Evolutionary conservation across 2,797 vertebrate genomes (phyloP), one percentile per base, ranked within the genome.

Genomic region (Premnoplex brunnescens): DNA sequence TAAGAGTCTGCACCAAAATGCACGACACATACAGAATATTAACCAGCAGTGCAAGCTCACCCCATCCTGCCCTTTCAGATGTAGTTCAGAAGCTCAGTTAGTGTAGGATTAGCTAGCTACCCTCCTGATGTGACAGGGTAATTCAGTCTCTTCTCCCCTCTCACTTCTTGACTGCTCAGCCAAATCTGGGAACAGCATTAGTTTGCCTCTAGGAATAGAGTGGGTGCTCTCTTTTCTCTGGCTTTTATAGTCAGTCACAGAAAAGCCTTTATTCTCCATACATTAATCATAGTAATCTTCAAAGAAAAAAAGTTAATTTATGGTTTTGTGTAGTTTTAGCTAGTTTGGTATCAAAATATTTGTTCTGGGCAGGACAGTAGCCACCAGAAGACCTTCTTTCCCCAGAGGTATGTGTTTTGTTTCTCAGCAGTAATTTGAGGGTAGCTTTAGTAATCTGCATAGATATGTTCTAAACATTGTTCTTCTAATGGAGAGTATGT

Each of bases 41-140:
- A 94, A 76, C 75, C 20, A 68, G n/a, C 77, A 69, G 80, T n/a
- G 56, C 14, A 59, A 43, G 48, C 59, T 95, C 88, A 62, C 55
- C 52, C 76, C 58, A 23, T 75, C 54, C 71, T 95, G 76, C 56
- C 82, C 93, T 94, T 85, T 82, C 64, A 74, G 84, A 87, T 89
- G 75, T 44, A 74, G 80, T 88, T 96, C 80, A 88, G 84, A 66
- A 75, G 44, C 79, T 85, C 80, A 54, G 71, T 88, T 94, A 94
- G 84, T 20, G 4, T 37, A 88, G 77, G 84, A 95, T 94, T 87
- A 96, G 71, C 55, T 36, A 28, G 32, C 41, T 77, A 51, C 44
- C 52, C 59, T 80, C 52, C 58, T 60, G 67, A 83, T 73, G 71
- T 89, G 86, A 91, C 76, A 89, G 51, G 36, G 30, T 92, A 90